Conservation (phyloP, 1,140 invertebrate genomes). For the Lineus longissimus region DNA sequence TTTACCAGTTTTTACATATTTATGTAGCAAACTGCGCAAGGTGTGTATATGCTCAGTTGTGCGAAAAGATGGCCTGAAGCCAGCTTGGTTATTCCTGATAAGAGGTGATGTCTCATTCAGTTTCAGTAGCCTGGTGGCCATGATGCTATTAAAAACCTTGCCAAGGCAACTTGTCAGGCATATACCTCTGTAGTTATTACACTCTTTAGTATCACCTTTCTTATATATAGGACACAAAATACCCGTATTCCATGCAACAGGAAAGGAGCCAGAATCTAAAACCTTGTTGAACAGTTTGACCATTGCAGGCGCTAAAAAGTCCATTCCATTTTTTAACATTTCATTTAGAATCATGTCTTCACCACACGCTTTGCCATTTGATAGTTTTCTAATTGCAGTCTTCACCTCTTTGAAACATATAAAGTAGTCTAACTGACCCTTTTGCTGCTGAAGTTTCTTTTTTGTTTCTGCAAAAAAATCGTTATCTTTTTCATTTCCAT, state of each 20-base stretch:
- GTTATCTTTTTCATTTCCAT: no score
- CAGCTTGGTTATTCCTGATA: not conserved
- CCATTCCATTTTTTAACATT: conserved; percentile 1
- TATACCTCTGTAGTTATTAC: not conserved
- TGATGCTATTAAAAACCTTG: not conserved
- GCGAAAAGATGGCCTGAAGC: not conserved
- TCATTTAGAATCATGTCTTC: conserved; percentile 1
- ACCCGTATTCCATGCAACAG: no score
- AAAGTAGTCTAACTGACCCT: not conserved
- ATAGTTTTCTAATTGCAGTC: not conserved
- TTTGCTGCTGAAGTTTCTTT: not conserved
- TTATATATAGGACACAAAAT: not conserved
- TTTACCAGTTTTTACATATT: not conserved
- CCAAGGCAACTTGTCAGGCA: not conserved
- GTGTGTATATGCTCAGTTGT: not conserved
- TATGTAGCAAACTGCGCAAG: not conserved
- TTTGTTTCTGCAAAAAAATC: no score
- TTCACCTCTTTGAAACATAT: not conserved
- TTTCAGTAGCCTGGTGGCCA: not conserved
- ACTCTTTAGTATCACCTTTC: conserved; percentile 1
- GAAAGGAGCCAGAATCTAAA: no score
- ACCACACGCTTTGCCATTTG: not conserved
- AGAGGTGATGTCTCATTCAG: not conserved
- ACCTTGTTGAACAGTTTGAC: not conserved
- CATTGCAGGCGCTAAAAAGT: not conserved